Evolutionary conservation across 2,113 vertebrate genomes (phyloP), one percentile per base, ranked within the genome.

Genomic region (Perognathus longimembris): DNA sequence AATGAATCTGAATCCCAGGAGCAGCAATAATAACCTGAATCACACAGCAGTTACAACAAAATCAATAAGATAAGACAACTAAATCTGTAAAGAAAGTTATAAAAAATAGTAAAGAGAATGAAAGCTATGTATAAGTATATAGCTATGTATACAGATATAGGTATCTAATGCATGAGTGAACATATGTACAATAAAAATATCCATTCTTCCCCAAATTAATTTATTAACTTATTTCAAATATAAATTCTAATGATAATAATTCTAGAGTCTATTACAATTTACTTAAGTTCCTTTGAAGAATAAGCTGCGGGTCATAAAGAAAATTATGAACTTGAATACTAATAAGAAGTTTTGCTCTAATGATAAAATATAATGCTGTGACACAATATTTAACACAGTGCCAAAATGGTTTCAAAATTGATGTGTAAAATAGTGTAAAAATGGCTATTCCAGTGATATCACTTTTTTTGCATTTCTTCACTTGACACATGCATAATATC

Each of bases 101-200:
- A 36, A 79, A 93, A 79, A 92, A 17, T 32, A 70, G 10, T 94
- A 79, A 75, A 95, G 24, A 81, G 30, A 89, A 94, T 90, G 75
- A 91, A 59, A 76, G 15, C 34, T 50, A 67, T 26, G 34, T 59
- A 87, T 0, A 76, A 24, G 12, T 45, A 54, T 3, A 3, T 54
- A 54, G 11, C 14, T 54, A 54, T 11, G 17, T 17, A 54, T 14
- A 54, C n/a, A n/a, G n/a, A n/a, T 54, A 54, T 17, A 54, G 50
- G 17, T 54, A 54, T 54, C 4, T 54, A 54, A 73, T 22, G 22
- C 15, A 18, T 34, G 57, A 88, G 11, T 34, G 8, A 24, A 88
- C 85, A 3, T 71, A 89, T 78, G 66, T 84, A 81, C 11, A 93
- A 50, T n/a, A 42, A 21, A 81, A 92, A 85, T 85, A 88, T 85